A percentile compares a stretch with the other conserved stretches of the same genome.
phyloP scores from a whole-genome alignment of 2,797 vertebrate genomes.

The Peromyscus attwateri region DNA sequence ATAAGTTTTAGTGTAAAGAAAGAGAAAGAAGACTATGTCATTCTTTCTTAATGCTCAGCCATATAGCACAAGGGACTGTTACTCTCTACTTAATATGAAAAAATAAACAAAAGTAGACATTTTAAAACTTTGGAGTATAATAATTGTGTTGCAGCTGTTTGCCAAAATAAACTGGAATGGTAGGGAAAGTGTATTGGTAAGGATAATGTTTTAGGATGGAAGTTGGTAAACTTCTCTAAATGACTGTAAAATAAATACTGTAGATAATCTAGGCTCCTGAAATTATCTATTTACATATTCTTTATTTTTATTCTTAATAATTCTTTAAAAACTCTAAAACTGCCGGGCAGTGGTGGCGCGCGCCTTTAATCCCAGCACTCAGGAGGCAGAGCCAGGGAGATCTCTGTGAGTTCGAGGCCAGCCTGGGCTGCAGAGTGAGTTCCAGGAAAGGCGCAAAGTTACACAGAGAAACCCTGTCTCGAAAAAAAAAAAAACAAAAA shows the following conservation, averaged over 20 bases:
- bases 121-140: slow-evolving; percentile 23
- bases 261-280: not conserved
- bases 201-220: not conserved
- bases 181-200: not conserved
- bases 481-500: not conserved
- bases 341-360: too few species aligned
- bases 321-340: not conserved
- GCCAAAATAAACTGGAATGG: not conserved
- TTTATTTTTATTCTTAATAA: slow-evolving; percentile 1
- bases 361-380: too few species aligned
- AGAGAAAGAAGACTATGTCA: not conserved
- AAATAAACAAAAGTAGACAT: slow-evolving; percentile 28
- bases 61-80: not conserved
- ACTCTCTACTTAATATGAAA: slow-evolving; percentile 14
- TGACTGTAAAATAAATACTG: not conserved
- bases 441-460: too few species aligned
- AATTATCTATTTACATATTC: not conserved
- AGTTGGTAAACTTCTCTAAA: slow-evolving; percentile 7
- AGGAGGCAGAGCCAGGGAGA: too few species aligned
- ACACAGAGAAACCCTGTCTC: too few species aligned
- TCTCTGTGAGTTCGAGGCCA: too few species aligned
- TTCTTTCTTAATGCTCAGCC: slow-evolving; percentile 14
- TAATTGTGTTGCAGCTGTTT: slow-evolving; percentile 13
- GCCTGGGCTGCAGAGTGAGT: too few species aligned
- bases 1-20: slow-evolving; percentile 32